Conservation (phyloP, 2,888 invertebrate genomes). For the Malachius bipustulatus region DNA sequence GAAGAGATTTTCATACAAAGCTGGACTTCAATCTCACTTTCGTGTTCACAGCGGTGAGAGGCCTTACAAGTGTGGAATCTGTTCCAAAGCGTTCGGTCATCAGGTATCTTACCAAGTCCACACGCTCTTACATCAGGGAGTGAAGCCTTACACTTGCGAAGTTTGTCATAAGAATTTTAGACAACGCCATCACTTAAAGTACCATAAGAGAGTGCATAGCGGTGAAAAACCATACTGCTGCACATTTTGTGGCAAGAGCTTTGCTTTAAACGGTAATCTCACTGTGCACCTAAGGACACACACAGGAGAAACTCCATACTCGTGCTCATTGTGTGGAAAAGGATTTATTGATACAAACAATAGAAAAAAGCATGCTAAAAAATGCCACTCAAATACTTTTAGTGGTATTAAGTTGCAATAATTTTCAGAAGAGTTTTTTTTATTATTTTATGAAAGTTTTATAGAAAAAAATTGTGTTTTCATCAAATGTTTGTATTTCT, state of each 20-base stretch:
- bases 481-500: too few relatives aligned
- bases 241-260: slow-evolving; percentile 25
- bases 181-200: slow-evolving; percentile 27
- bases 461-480: too few relatives aligned
- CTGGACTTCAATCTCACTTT: slow-evolving; percentile 22
- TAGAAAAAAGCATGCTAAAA: slow-evolving; percentile 12
- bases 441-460: too few relatives aligned
- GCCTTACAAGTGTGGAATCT: slow-evolving; percentile 26
- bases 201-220: slow-evolving; percentile 27
- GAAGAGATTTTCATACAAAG: slow-evolving; percentile 22
- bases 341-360: slow-evolving; percentile 18
- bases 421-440: too few relatives aligned
- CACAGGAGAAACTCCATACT: slow-evolving; percentile 35
- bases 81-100: slow-evolving; percentile 28
- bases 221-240: slow-evolving; percentile 26
- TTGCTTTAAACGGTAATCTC: slow-evolving; percentile 36
- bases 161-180: slow-evolving; percentile 32
- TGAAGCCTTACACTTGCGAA: slow-evolving; percentile 33
- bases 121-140: slow-evolving; percentile 28
- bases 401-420: too few relatives aligned
- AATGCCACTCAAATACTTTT: too few relatives aligned
- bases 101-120: slow-evolving; percentile 27
- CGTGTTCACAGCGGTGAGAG: slow-evolving; percentile 28
- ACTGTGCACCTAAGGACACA: slow-evolving; percentile 35
- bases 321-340: slow-evolving; percentile 35